Percentiles rank a stretch among this genome's conserved stretches.
These are phyloP conservation scores for Mythimna impura DNA, from an alignment of 2,888 invertebrate genomes.

Conservation along the genomic window DNA sequence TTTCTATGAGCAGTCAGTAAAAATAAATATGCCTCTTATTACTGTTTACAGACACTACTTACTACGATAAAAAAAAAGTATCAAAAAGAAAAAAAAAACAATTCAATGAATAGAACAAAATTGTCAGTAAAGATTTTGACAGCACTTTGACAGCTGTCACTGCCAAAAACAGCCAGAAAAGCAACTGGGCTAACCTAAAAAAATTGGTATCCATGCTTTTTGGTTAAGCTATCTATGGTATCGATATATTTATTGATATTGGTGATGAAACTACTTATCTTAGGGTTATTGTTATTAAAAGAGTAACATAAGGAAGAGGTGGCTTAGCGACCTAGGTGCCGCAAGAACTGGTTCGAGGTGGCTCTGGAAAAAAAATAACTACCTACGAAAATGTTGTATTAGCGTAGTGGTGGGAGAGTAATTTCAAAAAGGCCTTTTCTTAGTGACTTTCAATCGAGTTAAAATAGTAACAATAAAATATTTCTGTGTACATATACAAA, in stretches of 20 bases:
- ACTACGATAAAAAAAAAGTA: slow-evolving; percentile 11
- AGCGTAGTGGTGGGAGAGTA: neutral
- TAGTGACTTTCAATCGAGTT: slow-evolving; percentile 21
- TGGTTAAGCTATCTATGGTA: neutral
- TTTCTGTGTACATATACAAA: slow-evolving; percentile 28
- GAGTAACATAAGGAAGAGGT: neutral
- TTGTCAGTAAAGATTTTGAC: neutral
- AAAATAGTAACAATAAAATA: slow-evolving; percentile 6
- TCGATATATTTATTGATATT: neutral
- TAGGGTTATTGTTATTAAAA: too few relatives aligned
- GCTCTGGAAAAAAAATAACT: neutral
- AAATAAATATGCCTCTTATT: slow-evolving; percentile 35
- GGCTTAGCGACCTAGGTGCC: neutral
- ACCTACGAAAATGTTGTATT: neutral
- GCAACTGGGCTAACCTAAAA: slow-evolving; percentile 4
- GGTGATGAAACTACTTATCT: neutral
- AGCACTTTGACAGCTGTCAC: slow-evolving; percentile 19
- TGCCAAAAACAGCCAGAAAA: neutral
- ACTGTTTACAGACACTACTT: slow-evolving; percentile 14
- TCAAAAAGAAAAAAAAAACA: too few relatives aligned
- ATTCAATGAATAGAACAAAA: too few relatives aligned
- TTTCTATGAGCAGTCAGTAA: slow-evolving; percentile 42
- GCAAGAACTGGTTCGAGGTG: neutral
- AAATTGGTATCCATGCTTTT: neutral
- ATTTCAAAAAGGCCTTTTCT: neutral